Base-by-base conservation (phyloP, 1,140 invertebrate genomes). In the Neodiprion fabricii region DNA sequence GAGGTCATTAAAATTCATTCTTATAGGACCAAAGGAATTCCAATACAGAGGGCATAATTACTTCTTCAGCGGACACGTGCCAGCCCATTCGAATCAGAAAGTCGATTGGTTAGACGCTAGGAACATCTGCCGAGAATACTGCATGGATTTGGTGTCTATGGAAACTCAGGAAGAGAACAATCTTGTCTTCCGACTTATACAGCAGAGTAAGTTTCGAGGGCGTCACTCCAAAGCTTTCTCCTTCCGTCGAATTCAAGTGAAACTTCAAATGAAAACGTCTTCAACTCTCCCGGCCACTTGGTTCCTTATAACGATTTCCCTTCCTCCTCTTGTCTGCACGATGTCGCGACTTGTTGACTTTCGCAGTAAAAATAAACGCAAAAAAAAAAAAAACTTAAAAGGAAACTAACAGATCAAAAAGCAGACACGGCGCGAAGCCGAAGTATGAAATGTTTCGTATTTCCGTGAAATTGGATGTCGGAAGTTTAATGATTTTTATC, bases 101-200 rank as follows among this genome's bases (percentile, higher is more conserved):
- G 91, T 96, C 14, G 95, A 97, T 86, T 97, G 96, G 96, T 89
- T 97, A 74, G 96, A 97, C 78, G 95, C 95, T 17, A 92, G 96
- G 79, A 97, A 97, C 86, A 91, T 95, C 76, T 97, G 96, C 87
- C 91, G 96, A 75, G 95, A 96, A 85, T 96, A 96, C 85, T 97
- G 96, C 86, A 97, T 97, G 96, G 96, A 97, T 84, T 91, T 96
- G 67, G 93, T 97, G 7, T 95, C 95, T 1, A 89, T 97, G 79
- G 96, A 97, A 86, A 94, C 94, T 1, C 94, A 96, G 87, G 95
- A 96, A 85, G 95, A 97, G 85, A 96, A 96, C 82, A 95, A 96
- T 84, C 91, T 97, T 78, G 92, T 97, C 84, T 95, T 95, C 91
- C 93, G 93, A 82, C 90, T 96, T 11, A 95, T 97, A 75, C 94